A percentile compares a stretch with the other conserved stretches of the same genome.
Conservation (phyloP, 2,797 vertebrate species). For the Myotis myotis region DNA sequence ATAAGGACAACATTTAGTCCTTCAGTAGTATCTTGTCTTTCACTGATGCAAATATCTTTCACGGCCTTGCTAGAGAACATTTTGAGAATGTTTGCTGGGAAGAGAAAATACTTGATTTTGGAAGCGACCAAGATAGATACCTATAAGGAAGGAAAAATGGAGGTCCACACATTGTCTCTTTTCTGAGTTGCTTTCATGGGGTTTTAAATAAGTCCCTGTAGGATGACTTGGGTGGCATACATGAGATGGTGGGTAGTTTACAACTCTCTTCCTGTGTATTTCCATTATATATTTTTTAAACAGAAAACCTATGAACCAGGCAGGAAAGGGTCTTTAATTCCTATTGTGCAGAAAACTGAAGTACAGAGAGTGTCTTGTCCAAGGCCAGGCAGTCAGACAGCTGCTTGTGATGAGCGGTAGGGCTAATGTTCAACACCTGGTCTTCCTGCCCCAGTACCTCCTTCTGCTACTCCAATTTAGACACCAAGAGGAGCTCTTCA, state of each 20-base stretch:
- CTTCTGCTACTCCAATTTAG: not conserved
- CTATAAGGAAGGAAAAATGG: not conserved
- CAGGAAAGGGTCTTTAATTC: not conserved
- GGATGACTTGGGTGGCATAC: not conserved
- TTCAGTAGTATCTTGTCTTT: not conserved
- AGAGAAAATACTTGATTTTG: conserved; percentile 20
- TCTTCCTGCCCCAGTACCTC: not conserved
- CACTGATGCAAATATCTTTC: not conserved
- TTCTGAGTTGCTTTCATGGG: not conserved
- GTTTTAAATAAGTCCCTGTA: conserved; percentile 13
- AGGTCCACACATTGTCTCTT: not conserved
- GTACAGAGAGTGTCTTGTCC: not conserved
- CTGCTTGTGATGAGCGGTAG: not conserved
- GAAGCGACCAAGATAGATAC: not conserved
- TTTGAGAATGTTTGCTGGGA: not conserved
- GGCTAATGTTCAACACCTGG: not conserved
- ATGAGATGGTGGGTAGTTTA: not conserved
- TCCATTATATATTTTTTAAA: not conserved
- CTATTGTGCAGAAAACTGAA: not conserved
- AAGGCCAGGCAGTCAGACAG: not conserved
- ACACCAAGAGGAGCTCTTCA: not conserved
- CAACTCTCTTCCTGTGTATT: not conserved
- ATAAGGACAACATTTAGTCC: not conserved
- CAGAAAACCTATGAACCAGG: not conserved
- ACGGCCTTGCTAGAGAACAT: not conserved